A percentile compares a stretch with the other conserved stretches of the same genome.
These are phyloP conservation scores for Acanthurus leucopareius DNA, from an alignment of 2,797 vertebrate species.

Conservation along the genomic window DNA sequence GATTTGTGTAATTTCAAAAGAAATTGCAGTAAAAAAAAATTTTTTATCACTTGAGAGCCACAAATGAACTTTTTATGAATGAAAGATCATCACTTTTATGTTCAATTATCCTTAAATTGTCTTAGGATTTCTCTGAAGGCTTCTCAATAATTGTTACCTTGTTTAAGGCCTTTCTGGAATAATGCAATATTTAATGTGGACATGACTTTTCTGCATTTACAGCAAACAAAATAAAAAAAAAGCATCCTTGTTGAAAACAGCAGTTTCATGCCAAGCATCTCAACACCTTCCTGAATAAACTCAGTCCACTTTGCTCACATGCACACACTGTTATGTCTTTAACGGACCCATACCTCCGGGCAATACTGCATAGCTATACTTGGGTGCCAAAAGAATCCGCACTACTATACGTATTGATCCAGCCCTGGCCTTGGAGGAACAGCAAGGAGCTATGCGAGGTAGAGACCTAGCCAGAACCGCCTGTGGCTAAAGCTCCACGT, in stretches of 20 bases:
- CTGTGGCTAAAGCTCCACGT: constrained; percentile 78
- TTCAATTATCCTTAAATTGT: background rate
- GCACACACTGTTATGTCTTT: constrained; percentile 74
- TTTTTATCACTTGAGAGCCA: background rate
- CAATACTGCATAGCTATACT: constrained; percentile 75
- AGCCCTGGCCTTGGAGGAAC: constrained; percentile 81
- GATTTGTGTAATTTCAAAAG: constrained; percentile 1
- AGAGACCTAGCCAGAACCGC: constrained; percentile 82
- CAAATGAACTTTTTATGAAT: background rate
- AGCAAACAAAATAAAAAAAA: background rate
- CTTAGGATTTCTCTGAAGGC: background rate
- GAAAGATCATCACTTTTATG: background rate
- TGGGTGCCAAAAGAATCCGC: constrained; percentile 81
- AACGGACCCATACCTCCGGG: constrained; percentile 77
- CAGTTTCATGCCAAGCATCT: constrained; percentile 69
- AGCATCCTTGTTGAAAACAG: constrained; percentile 47
- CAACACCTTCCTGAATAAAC: constrained; percentile 76
- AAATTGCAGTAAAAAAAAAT: background rate
- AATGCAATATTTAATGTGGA: constrained; percentile 33
- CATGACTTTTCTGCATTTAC: constrained; percentile 46
- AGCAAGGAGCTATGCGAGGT: constrained; percentile 70
- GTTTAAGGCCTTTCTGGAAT: constrained; percentile 3
- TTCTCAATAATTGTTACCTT: background rate
- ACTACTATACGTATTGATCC: constrained; percentile 78
- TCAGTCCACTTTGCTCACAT: constrained; percentile 74